phyloP scores from a whole-genome alignment of 2,113 vertebrate genomes.

The Beaufortia kweichowensis region DNA sequence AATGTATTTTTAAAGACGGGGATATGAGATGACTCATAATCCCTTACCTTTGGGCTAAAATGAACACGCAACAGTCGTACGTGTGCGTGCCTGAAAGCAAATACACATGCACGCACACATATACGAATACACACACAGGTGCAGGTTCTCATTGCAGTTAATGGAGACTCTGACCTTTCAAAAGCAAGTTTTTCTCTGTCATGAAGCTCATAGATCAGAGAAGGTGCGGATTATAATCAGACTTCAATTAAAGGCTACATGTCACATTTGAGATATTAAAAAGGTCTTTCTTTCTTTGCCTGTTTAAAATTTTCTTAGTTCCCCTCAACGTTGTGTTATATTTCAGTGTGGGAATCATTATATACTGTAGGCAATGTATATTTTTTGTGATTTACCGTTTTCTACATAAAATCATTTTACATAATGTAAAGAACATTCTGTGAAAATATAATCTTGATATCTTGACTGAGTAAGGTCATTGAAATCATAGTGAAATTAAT shows the following conservation, averaged over 20 bases:
- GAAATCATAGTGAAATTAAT: too few relatives aligned
- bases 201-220: not conserved
- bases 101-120: not conserved
- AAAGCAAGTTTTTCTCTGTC: slow-evolving; percentile 3
- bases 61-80: not conserved
- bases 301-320: not conserved
- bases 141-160: slow-evolving; percentile 7
- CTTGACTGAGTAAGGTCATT: too few relatives aligned
- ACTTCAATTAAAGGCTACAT: not conserved
- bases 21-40: slow-evolving; percentile 32
- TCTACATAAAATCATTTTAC: too few relatives aligned
- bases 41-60: not conserved
- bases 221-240: not conserved
- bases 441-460: too few relatives aligned
- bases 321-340: too few relatives aligned
- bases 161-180: slow-evolving; percentile 43
- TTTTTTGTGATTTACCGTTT: too few relatives aligned
- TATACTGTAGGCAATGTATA: too few relatives aligned
- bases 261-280: not conserved
- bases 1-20: slow-evolving; percentile 34
- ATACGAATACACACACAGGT: not conserved
- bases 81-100: not conserved
- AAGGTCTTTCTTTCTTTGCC: not conserved
- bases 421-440: too few relatives aligned
- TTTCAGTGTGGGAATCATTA: too few relatives aligned